Evolutionary conservation across 2,888 invertebrate genomes (phyloP).

Genomic region (Cataglyphis albicans): DNA sequence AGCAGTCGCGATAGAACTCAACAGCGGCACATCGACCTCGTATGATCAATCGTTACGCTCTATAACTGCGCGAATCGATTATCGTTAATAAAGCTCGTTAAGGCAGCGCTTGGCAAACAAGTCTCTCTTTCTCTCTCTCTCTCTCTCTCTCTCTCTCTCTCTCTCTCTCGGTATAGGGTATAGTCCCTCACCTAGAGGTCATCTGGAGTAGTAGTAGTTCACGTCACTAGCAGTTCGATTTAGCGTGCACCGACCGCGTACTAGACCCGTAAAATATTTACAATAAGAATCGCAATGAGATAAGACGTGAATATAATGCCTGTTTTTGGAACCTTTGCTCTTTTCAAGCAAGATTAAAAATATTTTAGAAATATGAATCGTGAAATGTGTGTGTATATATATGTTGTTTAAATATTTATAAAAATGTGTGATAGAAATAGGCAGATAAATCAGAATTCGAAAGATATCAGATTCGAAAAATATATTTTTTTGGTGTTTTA

Average conservation of each 20-base stretch:
- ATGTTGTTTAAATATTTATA: no score
- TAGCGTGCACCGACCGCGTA: conserved; percentile 35
- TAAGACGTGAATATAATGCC: not conserved
- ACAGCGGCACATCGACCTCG: conserved; percentile 46
- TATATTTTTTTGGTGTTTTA: not conserved
- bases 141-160: no score
- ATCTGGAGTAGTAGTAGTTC: conserved; percentile 23
- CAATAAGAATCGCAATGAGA: not conserved
- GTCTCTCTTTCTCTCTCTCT: not conserved
- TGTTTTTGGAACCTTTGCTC: not conserved
- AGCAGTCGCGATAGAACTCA: conserved; percentile 48
- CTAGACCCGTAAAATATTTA: conserved; percentile 30
- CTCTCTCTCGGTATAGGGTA: conserved; percentile 23
- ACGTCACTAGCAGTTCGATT: conserved; percentile 43
- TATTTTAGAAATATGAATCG: not conserved
- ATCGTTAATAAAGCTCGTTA: conserved; percentile 57
- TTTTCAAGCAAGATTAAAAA: not conserved
- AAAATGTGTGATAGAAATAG: not conserved
- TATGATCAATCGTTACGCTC: conserved; percentile 51
- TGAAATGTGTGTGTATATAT: not conserved
- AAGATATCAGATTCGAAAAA: not conserved
- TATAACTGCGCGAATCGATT: conserved; percentile 51
- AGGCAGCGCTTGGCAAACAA: conserved; percentile 43
- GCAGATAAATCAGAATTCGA: not conserved
- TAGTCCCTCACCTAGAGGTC: conserved; percentile 46